Evolutionary conservation across 2,888 invertebrate species (phyloP), one percentile per base, ranked within the genome.

Genomic region (Emmelina monodactyla): DNA sequence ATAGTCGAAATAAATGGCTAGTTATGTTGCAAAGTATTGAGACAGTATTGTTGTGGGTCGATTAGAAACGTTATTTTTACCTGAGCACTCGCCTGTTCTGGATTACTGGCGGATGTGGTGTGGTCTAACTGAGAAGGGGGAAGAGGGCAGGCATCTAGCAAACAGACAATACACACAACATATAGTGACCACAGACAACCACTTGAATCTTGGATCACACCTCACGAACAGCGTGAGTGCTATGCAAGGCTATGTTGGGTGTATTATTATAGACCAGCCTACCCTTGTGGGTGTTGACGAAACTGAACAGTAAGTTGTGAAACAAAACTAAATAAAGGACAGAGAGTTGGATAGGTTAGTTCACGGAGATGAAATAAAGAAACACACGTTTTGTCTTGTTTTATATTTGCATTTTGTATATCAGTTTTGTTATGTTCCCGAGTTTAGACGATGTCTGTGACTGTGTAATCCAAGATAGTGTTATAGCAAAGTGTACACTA

Each of bases 111-210:
- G 87, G 84, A 88, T 88, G 87, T 87, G 88, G 87, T 88, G 87
- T 88, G 87, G 88, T 89, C 88, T 88, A 88, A 88, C 88, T 88
- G 85, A 83, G 82, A 85, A 87, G 88, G 87, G 87, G 88, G 87
- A 87, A 88, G 88, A 88, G 88, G 88, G 90, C 91, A 91, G 91
- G 91, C 91, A 91, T 91, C 91, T 91, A 91, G 91, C 91, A 91
- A 91, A 79, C 91, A 91, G 89, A 91, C 89, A 91, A 91, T 88
- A 88, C 84, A 85, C 83, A 83, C 84, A 84, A 84, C 83, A 83
- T 79, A 82, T 78, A 79, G 78, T 79, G 79, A 78, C 76, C 79
- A 79, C 78, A 78, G 76, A 78, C 72, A 76, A 76, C 72, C 71
- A 71, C 71, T 69, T 62, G 58, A 70, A 72, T 75, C 78, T 76